These are phyloP conservation scores for Girardinichthys multiradiatus DNA, from an alignment of 2,113 vertebrate species.

Conservation along the genomic window DNA sequence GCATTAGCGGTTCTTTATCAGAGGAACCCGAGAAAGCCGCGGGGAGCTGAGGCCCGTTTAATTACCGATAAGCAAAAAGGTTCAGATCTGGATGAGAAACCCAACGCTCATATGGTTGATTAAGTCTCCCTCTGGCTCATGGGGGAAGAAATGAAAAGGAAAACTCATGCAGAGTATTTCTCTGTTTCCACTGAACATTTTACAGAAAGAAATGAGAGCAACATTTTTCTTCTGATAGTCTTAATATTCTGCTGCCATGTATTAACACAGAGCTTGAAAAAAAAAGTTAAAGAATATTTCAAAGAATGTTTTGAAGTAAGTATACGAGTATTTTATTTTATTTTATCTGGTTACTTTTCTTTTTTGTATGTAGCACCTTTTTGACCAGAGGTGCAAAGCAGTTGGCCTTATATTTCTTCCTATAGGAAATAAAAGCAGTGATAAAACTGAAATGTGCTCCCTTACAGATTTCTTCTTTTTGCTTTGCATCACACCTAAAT, in stretches of 20 bases:
- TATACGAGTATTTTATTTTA: no score
- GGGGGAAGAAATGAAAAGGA: conserved; percentile 26
- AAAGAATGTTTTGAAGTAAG: no score
- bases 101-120: conserved; percentile 34
- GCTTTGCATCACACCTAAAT: no score
- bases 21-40: conserved; percentile 58
- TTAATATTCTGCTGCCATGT: not conserved
- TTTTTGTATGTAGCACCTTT: no score
- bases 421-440: no score
- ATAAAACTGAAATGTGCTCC: no score
- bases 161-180: conserved; percentile 3
- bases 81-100: conserved; percentile 50
- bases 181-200: conserved; percentile 14
- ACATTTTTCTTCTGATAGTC: not conserved
- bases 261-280: not conserved
- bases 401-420: no score
- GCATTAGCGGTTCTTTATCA: conserved; percentile 50
- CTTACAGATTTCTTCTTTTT: no score
- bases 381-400: no score
- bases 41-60: conserved; percentile 55
- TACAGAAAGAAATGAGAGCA: not conserved
- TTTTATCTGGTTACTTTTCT: not conserved
- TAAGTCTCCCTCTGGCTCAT: conserved; percentile 28
- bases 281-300: not conserved
- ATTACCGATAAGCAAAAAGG: conserved; percentile 66